Percentiles rank a stretch among this genome's conserved stretches.
Evolutionary conservation across 2,888 invertebrate genomes (phyloP).

Genomic region (Abscondita cerata): DNA sequence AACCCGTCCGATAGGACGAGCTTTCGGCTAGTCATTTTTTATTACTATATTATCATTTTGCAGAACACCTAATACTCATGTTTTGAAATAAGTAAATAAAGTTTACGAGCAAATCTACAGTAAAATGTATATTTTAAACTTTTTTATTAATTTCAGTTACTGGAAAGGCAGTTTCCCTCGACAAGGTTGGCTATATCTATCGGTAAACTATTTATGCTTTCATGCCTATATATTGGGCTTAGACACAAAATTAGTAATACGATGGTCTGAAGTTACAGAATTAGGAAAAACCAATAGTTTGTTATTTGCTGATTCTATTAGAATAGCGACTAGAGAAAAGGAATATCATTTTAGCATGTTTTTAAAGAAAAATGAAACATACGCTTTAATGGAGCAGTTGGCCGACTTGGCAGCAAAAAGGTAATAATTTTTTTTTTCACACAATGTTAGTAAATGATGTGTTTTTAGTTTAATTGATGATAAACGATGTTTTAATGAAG

Average conservation of each 20-base stretch:
- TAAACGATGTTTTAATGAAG: constrained; percentile 89
- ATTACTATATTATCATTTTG: no score
- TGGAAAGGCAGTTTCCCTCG: constrained; percentile 91
- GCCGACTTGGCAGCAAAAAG: constrained; percentile 97
- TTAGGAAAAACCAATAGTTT: constrained; percentile 78
- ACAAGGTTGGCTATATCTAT: constrained; percentile 98
- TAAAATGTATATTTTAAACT: no score
- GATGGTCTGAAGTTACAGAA: constrained; percentile 90
- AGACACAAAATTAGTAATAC: constrained; percentile 85
- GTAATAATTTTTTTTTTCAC: constrained; percentile 45
- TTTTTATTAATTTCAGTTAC: constrained; percentile 66
- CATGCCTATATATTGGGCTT: constrained; percentile 93
- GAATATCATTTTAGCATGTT: constrained; percentile 93
- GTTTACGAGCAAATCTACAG: no score
- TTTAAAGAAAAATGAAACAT: constrained; percentile 87
- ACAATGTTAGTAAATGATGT: not conserved
- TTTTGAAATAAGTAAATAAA: no score
- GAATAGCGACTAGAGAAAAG: constrained; percentile 83
- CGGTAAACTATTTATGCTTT: constrained; percentile 95
- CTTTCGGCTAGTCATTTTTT: no score
- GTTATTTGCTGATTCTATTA: constrained; percentile 85
- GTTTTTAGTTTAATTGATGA: constrained; percentile 82
- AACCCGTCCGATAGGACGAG: no score
- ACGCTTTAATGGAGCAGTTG: constrained; percentile 90
- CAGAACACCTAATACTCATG: no score